Conservation (phyloP, 1,140 invertebrate species). For the Macrocentrus cingulum region DNA sequence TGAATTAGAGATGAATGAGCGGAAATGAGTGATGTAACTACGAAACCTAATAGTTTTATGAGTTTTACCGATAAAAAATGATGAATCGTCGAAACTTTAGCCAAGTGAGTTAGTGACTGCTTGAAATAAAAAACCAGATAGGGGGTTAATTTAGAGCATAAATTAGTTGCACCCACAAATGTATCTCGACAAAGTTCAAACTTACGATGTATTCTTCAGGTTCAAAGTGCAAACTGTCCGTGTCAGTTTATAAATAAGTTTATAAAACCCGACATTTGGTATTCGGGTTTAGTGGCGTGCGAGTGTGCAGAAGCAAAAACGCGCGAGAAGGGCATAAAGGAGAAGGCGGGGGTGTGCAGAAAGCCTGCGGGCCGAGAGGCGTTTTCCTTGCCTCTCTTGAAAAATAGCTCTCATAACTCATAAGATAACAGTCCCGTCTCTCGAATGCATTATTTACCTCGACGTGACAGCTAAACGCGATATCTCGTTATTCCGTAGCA, state of each 20-base stretch:
- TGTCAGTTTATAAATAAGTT: background rate
- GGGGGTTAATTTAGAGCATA: no score
- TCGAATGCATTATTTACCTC: slow-evolving; percentile 19
- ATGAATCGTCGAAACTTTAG: no score
- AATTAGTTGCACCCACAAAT: no score
- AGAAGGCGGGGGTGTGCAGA: background rate
- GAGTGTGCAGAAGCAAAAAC: background rate
- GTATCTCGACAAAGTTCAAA: no score
- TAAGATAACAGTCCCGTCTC: slow-evolving; percentile 20
- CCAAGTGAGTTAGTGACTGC: no score
- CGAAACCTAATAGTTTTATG: no score
- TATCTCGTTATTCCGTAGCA: slow-evolving; percentile 13
- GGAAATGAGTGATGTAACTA: no score
- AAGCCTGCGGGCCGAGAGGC: slow-evolving; percentile 5
- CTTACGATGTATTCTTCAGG: no score
- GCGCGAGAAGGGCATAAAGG: background rate
- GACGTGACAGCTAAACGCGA: slow-evolving; percentile 14
- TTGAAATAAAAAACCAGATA: no score
- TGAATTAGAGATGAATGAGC: no score
- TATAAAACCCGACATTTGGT: background rate
- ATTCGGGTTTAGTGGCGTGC: background rate
- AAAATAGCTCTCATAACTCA: slow-evolving; percentile 23
- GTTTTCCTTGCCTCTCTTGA: slow-evolving; percentile 21
- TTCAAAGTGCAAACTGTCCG: no score
- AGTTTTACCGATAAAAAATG: no score